These are phyloP conservation scores for Agrilus biguttatus DNA, from an alignment of 2,888 invertebrate genomes.

Conservation along the genomic window DNA sequence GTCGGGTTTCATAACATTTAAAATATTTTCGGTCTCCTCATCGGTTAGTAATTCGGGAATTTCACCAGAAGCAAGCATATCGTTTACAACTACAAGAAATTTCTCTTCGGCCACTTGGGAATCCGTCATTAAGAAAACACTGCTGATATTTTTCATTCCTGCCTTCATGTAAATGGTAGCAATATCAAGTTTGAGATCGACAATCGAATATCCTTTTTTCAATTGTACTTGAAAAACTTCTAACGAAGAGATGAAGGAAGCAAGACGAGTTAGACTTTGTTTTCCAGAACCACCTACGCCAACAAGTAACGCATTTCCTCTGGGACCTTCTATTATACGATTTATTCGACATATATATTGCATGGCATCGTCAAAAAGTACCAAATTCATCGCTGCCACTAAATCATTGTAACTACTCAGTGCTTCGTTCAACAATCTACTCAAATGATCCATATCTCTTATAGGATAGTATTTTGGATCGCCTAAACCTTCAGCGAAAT, in stretches of 20 bases:
- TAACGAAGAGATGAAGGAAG: slow-evolving; percentile 78
- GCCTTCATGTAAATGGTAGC: slow-evolving; percentile 72
- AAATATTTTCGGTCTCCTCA: slow-evolving; percentile 80
- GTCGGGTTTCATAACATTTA: slow-evolving; percentile 60
- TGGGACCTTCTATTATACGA: slow-evolving; percentile 79
- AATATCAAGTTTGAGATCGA: slow-evolving; percentile 61
- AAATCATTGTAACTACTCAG: slow-evolving; percentile 71
- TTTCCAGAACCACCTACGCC: slow-evolving; percentile 95
- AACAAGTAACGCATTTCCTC: slow-evolving; percentile 82
- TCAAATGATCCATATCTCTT: slow-evolving; percentile 52
- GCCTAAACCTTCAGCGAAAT: slow-evolving; percentile 82
- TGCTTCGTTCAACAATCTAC: slow-evolving; percentile 63
- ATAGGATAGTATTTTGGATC: slow-evolving; percentile 84
- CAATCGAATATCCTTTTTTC: slow-evolving; percentile 74
- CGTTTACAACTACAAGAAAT: slow-evolving; percentile 85
- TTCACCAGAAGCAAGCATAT: slow-evolving; percentile 86
- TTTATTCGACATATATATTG: slow-evolving; percentile 85
- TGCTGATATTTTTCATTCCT: slow-evolving; percentile 66
- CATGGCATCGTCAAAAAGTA: slow-evolving; percentile 92
- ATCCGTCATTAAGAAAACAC: slow-evolving; percentile 86
- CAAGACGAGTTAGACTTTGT: slow-evolving; percentile 76
- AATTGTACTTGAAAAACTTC: slow-evolving; percentile 90
- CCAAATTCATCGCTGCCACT: slow-evolving; percentile 82
- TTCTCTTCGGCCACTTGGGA: slow-evolving; percentile 84
- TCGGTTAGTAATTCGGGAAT: slow-evolving; percentile 82